Evolutionary conservation across 2,888 invertebrate species (phyloP).

Genomic region (Macrosoma leucophasiata): DNA sequence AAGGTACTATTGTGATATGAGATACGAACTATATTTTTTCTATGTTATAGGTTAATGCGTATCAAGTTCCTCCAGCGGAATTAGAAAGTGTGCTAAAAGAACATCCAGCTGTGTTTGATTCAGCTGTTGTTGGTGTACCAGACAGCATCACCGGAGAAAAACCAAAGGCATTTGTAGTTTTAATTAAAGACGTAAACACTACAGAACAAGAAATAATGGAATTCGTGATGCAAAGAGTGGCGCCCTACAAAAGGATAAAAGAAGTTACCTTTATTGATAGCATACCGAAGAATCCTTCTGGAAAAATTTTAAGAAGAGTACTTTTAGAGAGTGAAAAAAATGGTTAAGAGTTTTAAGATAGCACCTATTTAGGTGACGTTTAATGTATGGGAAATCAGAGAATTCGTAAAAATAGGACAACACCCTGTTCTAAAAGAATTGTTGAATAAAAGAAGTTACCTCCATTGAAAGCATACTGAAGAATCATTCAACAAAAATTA

Average conservation of each 20-base stretch:
- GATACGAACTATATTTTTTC: too few species aligned
- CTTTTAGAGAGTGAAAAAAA: conserved; percentile 58
- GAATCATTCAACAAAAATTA: too few species aligned
- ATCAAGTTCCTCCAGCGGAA: conserved; percentile 92
- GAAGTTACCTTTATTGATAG: conserved; percentile 79
- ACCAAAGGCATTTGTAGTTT: conserved; percentile 83
- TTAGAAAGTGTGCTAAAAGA: conserved; percentile 83
- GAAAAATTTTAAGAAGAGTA: conserved; percentile 83
- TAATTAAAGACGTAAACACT: conserved; percentile 55
- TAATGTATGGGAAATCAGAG: too few species aligned
- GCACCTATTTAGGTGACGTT: too few species aligned
- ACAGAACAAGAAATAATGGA: conserved; percentile 74
- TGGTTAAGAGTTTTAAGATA: too few species aligned
- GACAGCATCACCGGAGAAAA: conserved; percentile 81
- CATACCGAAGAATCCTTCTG: conserved; percentile 85
- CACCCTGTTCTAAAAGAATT: too few species aligned
- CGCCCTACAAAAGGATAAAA: conserved; percentile 83
- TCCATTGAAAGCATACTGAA: too few species aligned
- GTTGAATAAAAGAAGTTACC: too few species aligned
- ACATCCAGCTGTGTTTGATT: conserved; percentile 85
- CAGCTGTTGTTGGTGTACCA: conserved; percentile 87
- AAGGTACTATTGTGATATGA: too few species aligned
- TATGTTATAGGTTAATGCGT: conserved; percentile 77
- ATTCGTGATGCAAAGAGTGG: conserved; percentile 80
- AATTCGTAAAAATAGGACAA: too few species aligned